Conservation (phyloP, 2,888 invertebrate species). For the Neria commutata region DNA sequence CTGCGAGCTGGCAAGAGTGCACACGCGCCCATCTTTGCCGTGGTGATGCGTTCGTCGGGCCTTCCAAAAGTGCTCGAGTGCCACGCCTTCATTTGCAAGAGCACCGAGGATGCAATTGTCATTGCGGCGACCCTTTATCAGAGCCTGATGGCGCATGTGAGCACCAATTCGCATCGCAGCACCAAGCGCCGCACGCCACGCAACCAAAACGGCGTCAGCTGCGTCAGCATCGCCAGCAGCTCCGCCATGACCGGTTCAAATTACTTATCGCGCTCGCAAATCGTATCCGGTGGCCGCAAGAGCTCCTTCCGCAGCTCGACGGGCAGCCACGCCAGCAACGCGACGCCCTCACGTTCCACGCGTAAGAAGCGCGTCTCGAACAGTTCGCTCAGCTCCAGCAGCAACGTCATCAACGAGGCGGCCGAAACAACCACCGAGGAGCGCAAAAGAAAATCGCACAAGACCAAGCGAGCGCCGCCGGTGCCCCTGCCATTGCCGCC, state of each 20-base stretch:
- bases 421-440: slow-evolving; percentile 64
- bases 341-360: slow-evolving; percentile 73
- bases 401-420: slow-evolving; percentile 64
- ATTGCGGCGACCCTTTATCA: slow-evolving; percentile 91
- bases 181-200: slow-evolving; percentile 66
- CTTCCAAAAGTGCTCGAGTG: slow-evolving; percentile 83
- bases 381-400: slow-evolving; percentile 69
- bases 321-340: slow-evolving; percentile 36
- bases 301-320: slow-evolving; percentile 51
- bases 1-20: slow-evolving; percentile 62
- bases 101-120: slow-evolving; percentile 88
- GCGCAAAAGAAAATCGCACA: slow-evolving; percentile 67
- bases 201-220: slow-evolving; percentile 77
- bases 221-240: slow-evolving; percentile 77
- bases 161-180: slow-evolving; percentile 62
- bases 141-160: slow-evolving; percentile 83
- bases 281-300: slow-evolving; percentile 49
- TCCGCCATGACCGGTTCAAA: slow-evolving; percentile 59
- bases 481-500: slow-evolving; percentile 57
- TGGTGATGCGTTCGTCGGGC: slow-evolving; percentile 81
- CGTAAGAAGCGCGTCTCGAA: slow-evolving; percentile 74
- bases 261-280: slow-evolving; percentile 49
- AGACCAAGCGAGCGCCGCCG: slow-evolving; percentile 66
- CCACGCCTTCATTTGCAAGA: slow-evolving; percentile 89
- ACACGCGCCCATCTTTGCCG: slow-evolving; percentile 87